A percentile compares a stretch with the other conserved stretches of the same genome.
phyloP scores from a whole-genome alignment of 2,888 invertebrate species.

The Anthoptus insignis region DNA sequence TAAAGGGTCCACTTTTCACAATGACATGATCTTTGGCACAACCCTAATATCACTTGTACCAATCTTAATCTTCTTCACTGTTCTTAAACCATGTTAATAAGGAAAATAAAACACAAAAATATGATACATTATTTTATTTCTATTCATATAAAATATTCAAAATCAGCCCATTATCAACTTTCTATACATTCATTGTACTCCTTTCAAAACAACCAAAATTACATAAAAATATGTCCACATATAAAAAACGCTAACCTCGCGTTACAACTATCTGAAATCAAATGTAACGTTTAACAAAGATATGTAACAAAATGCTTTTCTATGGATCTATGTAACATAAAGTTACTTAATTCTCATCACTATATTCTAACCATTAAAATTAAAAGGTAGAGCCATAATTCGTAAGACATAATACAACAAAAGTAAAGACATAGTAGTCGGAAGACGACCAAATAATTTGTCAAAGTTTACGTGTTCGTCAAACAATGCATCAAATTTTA shows the following conservation, averaged over 20 bases:
- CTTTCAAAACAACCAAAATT: conserved; percentile 13
- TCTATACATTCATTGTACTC: conserved; percentile 15
- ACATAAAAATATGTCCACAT: conserved; percentile 22
- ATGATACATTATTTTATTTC: conserved; percentile 21
- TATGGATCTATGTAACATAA: not conserved
- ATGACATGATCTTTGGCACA: no score
- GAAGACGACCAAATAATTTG: no score
- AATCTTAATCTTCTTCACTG: no score
- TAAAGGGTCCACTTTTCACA: no score
- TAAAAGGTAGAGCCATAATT: not conserved
- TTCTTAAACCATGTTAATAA: no score
- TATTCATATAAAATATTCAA: conserved; percentile 31
- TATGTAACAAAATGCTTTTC: conserved; percentile 7
- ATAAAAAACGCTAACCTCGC: conserved; percentile 20
- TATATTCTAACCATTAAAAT: not conserved
- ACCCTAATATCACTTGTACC: no score
- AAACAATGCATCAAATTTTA: no score
- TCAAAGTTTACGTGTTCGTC: no score
- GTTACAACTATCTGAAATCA: not conserved
- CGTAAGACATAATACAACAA: not conserved
- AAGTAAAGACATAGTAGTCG: no score
- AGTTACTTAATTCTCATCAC: conserved; percentile 1
- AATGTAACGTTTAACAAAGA: conserved; percentile 13
- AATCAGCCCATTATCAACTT: conserved; percentile 23
- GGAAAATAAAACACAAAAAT: conserved; percentile 14